Conservation (phyloP, 2,888 invertebrate species). For the Amphipoea lucens region DNA sequence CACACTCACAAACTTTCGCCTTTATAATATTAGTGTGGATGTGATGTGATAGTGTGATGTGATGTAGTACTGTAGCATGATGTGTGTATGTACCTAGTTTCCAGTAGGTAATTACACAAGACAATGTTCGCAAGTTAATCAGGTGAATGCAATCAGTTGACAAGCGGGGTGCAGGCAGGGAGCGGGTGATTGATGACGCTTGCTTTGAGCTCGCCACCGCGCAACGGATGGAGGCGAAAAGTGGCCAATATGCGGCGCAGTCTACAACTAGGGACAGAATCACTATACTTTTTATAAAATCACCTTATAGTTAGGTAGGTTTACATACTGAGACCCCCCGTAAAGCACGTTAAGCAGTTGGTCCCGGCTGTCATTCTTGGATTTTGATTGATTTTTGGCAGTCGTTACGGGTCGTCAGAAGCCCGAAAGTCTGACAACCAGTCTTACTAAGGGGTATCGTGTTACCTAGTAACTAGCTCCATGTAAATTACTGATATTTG, state of each 20-base stretch:
- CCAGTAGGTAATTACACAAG: conserved; percentile 31
- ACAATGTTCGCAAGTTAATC: conserved; percentile 53
- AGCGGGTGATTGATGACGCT: conserved; percentile 73
- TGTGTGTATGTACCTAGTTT: neutral
- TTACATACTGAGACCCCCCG: too few relatives aligned
- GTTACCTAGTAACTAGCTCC: too few relatives aligned
- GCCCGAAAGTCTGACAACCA: too few relatives aligned
- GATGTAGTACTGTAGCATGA: neutral
- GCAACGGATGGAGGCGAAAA: neutral
- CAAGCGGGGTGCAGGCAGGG: conserved; percentile 47
- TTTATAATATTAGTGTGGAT: neutral
- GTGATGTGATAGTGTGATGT: neutral
- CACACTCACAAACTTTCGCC: too few relatives aligned
- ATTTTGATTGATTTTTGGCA: too few relatives aligned
- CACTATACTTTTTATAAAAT: neutral
- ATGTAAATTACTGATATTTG: too few relatives aligned
- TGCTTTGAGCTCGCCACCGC: conserved; percentile 36
- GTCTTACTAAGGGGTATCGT: too few relatives aligned
- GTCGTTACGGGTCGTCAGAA: too few relatives aligned
- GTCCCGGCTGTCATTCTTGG: too few relatives aligned
- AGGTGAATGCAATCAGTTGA: conserved; percentile 68
- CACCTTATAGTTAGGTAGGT: too few relatives aligned
- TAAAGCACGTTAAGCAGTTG: too few relatives aligned
- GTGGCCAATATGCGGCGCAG: neutral
- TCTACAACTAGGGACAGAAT: neutral